Conservation (phyloP, 1,140 invertebrate species). For the Zaprionus tsacasi region DNA sequence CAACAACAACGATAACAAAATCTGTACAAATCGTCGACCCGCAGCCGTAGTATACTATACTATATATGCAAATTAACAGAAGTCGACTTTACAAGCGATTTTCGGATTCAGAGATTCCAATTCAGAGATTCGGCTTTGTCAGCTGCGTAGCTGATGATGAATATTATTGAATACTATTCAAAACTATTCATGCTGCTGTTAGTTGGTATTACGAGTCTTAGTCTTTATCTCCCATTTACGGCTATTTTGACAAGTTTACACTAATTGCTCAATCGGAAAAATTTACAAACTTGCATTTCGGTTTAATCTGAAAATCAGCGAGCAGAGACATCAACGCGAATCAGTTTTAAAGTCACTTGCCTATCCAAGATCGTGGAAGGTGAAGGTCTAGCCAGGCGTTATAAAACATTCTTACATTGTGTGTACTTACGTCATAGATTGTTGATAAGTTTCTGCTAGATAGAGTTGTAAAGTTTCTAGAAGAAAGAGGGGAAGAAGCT, state of each 20-base stretch:
- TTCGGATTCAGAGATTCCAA: slow-evolving; percentile 16
- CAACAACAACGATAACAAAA: slow-evolving; percentile 1
- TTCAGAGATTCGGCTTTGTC: not conserved
- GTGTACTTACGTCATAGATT: not conserved
- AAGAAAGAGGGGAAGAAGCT: not conserved
- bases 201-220: slow-evolving; percentile 11
- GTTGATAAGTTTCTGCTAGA: not conserved
- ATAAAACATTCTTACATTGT: not conserved
- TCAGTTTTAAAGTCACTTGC: slow-evolving; percentile 8
- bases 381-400: not conserved
- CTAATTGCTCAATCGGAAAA: slow-evolving; percentile 19
- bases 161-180: slow-evolving; percentile 16
- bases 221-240: not conserved
- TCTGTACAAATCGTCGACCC: slow-evolving; percentile 5
- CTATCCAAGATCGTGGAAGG: not conserved
- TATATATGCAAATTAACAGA: slow-evolving; percentile 18
- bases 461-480: slow-evolving; percentile 7
- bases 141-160: slow-evolving; percentile 13
- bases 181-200: not conserved
- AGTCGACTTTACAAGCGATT: slow-evolving; percentile 23
- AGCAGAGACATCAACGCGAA: not conserved
- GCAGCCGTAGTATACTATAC: not conserved
- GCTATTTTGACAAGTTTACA: slow-evolving; percentile 26
- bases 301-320: slow-evolving; percentile 7
- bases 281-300: slow-evolving; percentile 9